Evolutionary conservation across 2,797 vertebrate genomes (phyloP).

Genomic region (Poecilia picta): DNA sequence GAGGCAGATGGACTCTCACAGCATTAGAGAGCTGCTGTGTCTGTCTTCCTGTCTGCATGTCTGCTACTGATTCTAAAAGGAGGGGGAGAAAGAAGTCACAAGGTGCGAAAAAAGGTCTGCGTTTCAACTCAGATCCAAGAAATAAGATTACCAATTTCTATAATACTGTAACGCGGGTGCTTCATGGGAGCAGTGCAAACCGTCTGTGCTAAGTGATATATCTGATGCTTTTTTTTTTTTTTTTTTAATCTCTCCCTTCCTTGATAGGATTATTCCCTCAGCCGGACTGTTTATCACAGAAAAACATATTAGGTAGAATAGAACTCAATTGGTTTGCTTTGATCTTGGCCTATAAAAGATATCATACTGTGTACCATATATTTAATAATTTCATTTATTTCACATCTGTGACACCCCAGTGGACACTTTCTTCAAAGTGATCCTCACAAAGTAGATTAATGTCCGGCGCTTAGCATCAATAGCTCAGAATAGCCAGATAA

Average conservation of each 20-base stretch:
- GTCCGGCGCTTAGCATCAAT: conserved; percentile 74
- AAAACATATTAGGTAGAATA: conserved; percentile 80
- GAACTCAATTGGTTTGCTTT: conserved; percentile 76
- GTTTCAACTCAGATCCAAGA: conserved; percentile 68
- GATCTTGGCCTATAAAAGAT: conserved; percentile 70
- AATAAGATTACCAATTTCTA: conserved; percentile 77
- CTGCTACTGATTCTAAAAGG: conserved; percentile 60
- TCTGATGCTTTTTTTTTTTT: conserved; percentile 71
- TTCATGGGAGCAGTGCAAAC: conserved; percentile 64
- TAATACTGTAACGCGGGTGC: conserved; percentile 66
- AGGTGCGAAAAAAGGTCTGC: conserved; percentile 55
- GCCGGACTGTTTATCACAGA: conserved; percentile 77
- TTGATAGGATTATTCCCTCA: conserved; percentile 80
- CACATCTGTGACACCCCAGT: conserved; percentile 70
- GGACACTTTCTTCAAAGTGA: conserved; percentile 74
- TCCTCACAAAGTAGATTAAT: conserved; percentile 75
- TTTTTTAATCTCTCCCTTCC: conserved; percentile 73
- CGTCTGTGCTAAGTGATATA: conserved; percentile 73
- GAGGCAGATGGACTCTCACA: conserved; percentile 73
- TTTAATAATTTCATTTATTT: conserved; percentile 73
- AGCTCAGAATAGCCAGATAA: conserved; percentile 73
- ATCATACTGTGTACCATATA: conserved; percentile 72
- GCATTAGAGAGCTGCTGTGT: conserved; percentile 65
- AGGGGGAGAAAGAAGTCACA: conserved; percentile 32
- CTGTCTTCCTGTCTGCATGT: conserved; percentile 65